Conservation (phyloP, 2,113 vertebrate genomes). For the Anguilla japonica region DNA sequence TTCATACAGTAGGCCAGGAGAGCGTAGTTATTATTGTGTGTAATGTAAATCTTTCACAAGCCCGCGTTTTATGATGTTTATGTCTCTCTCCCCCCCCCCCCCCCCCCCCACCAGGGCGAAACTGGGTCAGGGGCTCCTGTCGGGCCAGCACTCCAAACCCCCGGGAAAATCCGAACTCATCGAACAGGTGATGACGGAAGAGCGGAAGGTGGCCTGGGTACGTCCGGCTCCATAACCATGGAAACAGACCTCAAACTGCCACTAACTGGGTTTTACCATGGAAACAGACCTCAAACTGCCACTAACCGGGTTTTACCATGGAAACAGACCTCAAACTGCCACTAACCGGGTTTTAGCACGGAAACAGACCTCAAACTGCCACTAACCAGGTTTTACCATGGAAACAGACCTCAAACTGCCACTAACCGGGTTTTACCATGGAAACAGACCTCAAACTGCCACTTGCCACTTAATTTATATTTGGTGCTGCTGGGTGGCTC, state of each 20-base stretch:
- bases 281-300: too few relatives aligned
- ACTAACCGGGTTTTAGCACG: too few relatives aligned
- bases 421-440: too few relatives aligned
- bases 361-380: too few relatives aligned
- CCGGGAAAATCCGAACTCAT: conserved; percentile 97
- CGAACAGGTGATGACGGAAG: conserved; percentile 99
- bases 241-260: not conserved
- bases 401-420: too few relatives aligned
- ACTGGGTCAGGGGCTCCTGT: conserved; percentile 92
- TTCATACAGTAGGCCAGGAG: not conserved
- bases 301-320: too few relatives aligned
- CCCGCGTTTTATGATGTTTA: not conserved
- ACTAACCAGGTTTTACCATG: too few relatives aligned
- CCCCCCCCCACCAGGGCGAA: conserved; percentile 81
- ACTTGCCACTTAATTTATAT: not conserved
- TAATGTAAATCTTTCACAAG: not conserved
- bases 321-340: too few relatives aligned
- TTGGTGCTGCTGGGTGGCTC: not conserved
- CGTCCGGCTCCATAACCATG: conserved; percentile 55
- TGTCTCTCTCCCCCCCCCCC: not conserved
- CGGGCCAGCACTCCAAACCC: conserved; percentile 94
- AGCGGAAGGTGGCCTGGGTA: conserved; percentile 87
- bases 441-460: not conserved
- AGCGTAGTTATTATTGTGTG: not conserved
- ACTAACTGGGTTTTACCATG: too few relatives aligned